These are phyloP conservation scores for Cyanoramphus novaezelandiae DNA, from an alignment of 2,113 vertebrate genomes.

Conservation along the genomic window DNA sequence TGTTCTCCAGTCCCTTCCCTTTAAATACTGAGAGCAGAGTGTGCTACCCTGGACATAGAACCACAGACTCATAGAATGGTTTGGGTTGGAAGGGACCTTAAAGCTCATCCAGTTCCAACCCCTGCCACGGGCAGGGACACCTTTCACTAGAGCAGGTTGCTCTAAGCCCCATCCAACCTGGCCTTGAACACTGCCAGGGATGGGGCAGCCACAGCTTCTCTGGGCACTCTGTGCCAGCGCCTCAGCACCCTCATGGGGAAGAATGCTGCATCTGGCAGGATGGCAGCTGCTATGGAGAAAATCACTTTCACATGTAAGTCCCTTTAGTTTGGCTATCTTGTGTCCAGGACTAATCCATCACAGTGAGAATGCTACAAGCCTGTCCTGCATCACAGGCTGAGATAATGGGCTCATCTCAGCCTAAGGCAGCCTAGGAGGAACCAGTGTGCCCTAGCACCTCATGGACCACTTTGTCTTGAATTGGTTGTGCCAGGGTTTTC, in stretches of 20 bases:
- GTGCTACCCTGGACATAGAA: background rate
- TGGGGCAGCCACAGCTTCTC: background rate
- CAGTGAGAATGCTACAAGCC: background rate
- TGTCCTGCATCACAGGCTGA: fast-evolving
- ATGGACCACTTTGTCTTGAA: fast-evolving
- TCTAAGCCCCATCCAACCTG: background rate
- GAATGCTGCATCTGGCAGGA: background rate
- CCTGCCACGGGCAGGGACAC: background rate
- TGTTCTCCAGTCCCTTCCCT: background rate
- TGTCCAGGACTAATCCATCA: background rate
- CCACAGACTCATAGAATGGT: background rate
- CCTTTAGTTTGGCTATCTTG: background rate
- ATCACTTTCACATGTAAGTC: background rate
- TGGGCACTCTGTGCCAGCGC: background rate
- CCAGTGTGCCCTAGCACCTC: background rate
- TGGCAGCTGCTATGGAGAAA: background rate
- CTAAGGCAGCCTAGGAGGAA: background rate
- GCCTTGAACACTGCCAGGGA: background rate
- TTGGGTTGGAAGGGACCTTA: background rate
- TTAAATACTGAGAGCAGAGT: background rate
- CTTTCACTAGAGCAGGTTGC: background rate
- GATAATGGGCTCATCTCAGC: background rate
- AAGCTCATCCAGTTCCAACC: background rate
- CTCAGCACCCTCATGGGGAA: background rate
- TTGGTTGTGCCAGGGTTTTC: background rate